Evolutionary conservation across 2,797 vertebrate species (phyloP).

Genomic region (Leucoraja ocellata): DNA sequence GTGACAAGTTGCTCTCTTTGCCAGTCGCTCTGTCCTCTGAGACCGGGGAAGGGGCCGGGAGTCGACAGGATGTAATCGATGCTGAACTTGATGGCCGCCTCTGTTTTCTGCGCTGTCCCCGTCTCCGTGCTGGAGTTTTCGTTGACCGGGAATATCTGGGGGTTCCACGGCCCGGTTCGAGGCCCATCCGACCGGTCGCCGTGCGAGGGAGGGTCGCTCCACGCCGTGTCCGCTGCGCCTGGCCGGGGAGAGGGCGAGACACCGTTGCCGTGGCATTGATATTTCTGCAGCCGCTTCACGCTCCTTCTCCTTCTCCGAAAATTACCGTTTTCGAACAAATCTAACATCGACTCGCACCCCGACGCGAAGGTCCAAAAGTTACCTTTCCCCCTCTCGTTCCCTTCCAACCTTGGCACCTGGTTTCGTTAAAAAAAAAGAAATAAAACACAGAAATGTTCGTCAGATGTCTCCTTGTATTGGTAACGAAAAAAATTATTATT

Average conservation of each 20-base stretch:
- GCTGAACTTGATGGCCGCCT: slow-evolving; percentile 91
- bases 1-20: slow-evolving; percentile 58
- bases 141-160: slow-evolving; percentile 59
- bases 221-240: slow-evolving; percentile 48
- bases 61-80: slow-evolving; percentile 96
- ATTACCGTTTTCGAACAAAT: slow-evolving; percentile 95
- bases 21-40: slow-evolving; percentile 55
- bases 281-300: slow-evolving; percentile 70
- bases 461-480: too few species aligned
- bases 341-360: slow-evolving; percentile 91
- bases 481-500: too few species aligned
- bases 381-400: slow-evolving; percentile 90
- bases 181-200: slow-evolving; percentile 49
- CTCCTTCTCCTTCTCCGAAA: slow-evolving; percentile 79
- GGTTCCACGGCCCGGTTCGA: slow-evolving; percentile 48
- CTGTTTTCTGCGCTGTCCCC: slow-evolving; percentile 61
- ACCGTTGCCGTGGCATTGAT: slow-evolving; percentile 52
- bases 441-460: background rate
- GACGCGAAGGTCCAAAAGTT: slow-evolving; percentile 93
- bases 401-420: slow-evolving; percentile 88
- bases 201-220: slow-evolving; percentile 50
- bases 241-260: slow-evolving; percentile 40
- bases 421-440: slow-evolving; percentile 41
- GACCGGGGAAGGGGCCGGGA: slow-evolving; percentile 69
- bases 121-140: slow-evolving; percentile 51